Percentiles rank a stretch among this genome's conserved stretches.
These are phyloP conservation scores for Parotia lawesii DNA, from an alignment of 2,113 vertebrate genomes.

Conservation along the genomic window DNA sequence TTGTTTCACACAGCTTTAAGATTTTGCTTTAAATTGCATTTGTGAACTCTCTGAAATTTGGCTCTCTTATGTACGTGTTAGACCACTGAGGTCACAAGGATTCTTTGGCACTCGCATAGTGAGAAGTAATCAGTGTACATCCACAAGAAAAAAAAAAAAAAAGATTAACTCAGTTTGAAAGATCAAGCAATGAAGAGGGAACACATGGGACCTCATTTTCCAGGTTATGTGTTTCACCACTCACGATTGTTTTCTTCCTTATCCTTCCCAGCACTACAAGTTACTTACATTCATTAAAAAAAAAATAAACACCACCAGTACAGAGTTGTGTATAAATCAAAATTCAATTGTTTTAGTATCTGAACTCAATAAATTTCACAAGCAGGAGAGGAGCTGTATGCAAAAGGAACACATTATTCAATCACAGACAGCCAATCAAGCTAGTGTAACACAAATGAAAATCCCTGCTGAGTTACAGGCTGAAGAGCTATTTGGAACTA, in stretches of 20 bases:
- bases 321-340: not conserved
- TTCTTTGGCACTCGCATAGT: not conserved
- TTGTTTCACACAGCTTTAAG: not conserved
- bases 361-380: not conserved
- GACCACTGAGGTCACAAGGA: not conserved
- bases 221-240: not conserved
- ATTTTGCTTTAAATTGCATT: not conserved
- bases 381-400: not conserved
- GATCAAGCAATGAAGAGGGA: not conserved
- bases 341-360: constrained; percentile 26
- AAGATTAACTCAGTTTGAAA: not conserved
- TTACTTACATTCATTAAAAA: not conserved
- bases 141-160: not conserved
- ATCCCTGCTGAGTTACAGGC: not conserved
- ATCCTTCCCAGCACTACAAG: not conserved
- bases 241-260: not conserved
- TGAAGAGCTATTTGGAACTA: constrained; percentile 12
- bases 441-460: not conserved
- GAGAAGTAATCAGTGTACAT: not conserved
- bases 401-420: constrained; percentile 12
- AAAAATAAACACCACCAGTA: not conserved
- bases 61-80: not conserved
- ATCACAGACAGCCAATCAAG: constrained; percentile 24
- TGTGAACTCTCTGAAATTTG: not conserved
- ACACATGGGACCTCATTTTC: not conserved